phyloP scores from a whole-genome alignment of 1,140 invertebrate genomes.

The Centruroides sculpturatus region DNA sequence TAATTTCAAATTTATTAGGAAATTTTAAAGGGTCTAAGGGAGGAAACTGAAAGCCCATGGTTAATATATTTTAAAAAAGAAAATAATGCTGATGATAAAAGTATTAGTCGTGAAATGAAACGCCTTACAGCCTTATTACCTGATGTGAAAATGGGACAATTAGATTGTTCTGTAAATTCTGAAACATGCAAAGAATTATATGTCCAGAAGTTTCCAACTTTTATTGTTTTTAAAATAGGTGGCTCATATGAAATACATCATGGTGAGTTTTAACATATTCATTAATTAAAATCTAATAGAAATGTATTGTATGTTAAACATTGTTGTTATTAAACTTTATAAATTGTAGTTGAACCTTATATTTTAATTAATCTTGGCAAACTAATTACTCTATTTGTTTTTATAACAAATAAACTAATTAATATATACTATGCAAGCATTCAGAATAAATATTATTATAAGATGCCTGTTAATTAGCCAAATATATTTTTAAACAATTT shows the following conservation, averaged over 20 bases:
- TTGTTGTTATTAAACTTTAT: too few species aligned
- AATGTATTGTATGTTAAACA: too few species aligned
- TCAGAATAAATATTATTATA: too few species aligned
- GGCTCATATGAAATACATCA: slow-evolving; percentile 56
- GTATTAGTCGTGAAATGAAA: slow-evolving; percentile 23
- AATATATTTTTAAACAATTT: too few species aligned
- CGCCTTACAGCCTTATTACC: slow-evolving; percentile 43
- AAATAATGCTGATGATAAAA: slow-evolving; percentile 34
- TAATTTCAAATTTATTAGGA: slow-evolving; percentile 18
- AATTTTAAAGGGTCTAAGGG: slow-evolving; percentile 16
- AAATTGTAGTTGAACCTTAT: too few species aligned
- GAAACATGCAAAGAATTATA: slow-evolving; percentile 38
- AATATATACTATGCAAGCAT: too few species aligned
- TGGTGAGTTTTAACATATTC: slow-evolving; percentile 26
- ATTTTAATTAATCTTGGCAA: too few species aligned
- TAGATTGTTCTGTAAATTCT: slow-evolving; percentile 43
- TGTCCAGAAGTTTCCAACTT: slow-evolving; percentile 45
- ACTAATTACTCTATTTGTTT: too few species aligned
- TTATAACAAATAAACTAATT: too few species aligned
- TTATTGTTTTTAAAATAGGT: slow-evolving; percentile 50
- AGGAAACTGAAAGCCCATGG: slow-evolving; percentile 30
- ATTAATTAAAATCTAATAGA: too few species aligned
- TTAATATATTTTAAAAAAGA: slow-evolving; percentile 49
- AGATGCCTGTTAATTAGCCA: too few species aligned
- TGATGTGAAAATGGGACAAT: slow-evolving; percentile 41